These are phyloP conservation scores for Hydrophis major DNA, from an alignment of 2,797 vertebrate species.

Conservation along the genomic window DNA sequence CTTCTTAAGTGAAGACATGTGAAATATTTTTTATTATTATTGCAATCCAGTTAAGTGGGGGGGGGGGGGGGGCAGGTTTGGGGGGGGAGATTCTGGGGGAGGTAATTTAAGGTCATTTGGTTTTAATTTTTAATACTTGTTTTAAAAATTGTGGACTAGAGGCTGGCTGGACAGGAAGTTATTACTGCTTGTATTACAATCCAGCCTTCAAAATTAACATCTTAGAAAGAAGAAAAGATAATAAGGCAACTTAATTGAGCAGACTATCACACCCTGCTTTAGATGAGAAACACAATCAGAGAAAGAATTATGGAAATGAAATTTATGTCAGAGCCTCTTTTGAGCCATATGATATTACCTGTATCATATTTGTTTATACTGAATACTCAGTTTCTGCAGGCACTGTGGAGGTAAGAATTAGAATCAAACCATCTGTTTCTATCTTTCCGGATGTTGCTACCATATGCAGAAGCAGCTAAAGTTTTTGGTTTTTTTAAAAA, in stretches of 20 bases:
- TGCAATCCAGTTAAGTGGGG: not conserved
- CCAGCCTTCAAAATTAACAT: not conserved
- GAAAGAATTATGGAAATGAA: not conserved
- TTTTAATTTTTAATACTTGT: conserved; percentile 28
- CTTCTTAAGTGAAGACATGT: conserved; percentile 28
- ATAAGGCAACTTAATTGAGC: not conserved
- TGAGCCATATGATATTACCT: not conserved
- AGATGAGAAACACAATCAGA: not conserved
- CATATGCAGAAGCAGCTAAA: not conserved
- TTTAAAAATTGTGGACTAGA: not conserved
- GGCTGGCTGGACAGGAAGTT: conserved; percentile 12
- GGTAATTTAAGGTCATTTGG: conserved; percentile 32
- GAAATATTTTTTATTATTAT: not conserved
- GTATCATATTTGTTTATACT: not conserved
- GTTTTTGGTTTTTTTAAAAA: not conserved
- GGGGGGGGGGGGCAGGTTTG: no score
- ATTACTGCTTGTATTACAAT: not conserved
- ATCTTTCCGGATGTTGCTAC: conserved; percentile 6
- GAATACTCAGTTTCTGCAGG: not conserved
- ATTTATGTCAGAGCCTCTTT: not conserved
- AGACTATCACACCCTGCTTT: not conserved
- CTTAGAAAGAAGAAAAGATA: not conserved
- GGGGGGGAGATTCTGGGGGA: not conserved
- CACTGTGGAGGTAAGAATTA: not conserved
- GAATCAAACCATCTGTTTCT: not conserved